phyloP scores from a whole-genome alignment of 2,797 vertebrate species.

The Glyptemys insculpta region DNA sequence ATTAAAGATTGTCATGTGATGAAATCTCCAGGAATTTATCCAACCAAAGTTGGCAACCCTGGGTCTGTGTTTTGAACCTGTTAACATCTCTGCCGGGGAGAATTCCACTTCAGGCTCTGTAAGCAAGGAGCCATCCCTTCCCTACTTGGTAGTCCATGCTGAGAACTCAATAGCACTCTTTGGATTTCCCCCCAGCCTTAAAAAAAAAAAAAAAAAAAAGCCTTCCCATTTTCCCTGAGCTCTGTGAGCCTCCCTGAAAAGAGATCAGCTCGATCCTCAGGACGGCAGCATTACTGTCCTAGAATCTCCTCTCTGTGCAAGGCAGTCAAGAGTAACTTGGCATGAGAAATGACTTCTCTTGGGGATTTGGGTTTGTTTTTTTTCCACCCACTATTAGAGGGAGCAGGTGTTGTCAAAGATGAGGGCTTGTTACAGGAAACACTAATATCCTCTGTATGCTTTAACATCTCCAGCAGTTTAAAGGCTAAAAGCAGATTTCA shows the following conservation, averaged over 20 bases:
- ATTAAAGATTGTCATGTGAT: no score
- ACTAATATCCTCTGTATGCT: rapidly evolving
- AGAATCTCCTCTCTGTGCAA: rapidly evolving
- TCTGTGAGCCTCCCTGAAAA: rapidly evolving
- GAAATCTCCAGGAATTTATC: no score
- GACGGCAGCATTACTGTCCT: not conserved
- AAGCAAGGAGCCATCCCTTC: not conserved
- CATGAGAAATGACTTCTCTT: rapidly evolving
- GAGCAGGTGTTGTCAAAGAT: rapidly evolving
- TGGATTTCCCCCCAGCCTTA: not conserved
- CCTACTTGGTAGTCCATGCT: not conserved
- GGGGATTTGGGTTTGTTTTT: rapidly evolving
- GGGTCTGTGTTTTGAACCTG: not conserved
- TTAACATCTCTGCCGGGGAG: not conserved
- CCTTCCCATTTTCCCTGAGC: not conserved
- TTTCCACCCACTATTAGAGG: rapidly evolving
- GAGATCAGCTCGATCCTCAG: rapidly evolving
- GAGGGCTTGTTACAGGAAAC: no score
- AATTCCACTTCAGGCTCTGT: not conserved
- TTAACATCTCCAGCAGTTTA: not conserved
- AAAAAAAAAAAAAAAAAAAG: not conserved
- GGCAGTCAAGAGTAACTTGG: rapidly evolving
- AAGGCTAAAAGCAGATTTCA: not conserved
- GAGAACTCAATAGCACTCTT: not conserved
- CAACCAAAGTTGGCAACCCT: no score